phyloP scores from a whole-genome alignment of 2,797 vertebrate species.

The Fistularia commersonii region DNA sequence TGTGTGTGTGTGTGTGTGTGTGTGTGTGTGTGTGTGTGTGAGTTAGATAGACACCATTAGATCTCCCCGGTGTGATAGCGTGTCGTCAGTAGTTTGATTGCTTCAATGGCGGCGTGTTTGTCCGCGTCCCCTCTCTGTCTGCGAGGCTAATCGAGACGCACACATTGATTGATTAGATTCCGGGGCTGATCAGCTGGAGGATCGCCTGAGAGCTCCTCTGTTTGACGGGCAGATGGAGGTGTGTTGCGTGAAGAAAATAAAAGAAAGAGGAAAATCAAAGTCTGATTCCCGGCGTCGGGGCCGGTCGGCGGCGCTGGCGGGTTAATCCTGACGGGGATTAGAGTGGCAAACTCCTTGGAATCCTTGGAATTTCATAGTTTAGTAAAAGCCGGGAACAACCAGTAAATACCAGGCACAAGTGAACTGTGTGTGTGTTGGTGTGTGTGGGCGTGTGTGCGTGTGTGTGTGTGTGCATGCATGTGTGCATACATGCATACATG shows the following conservation, averaged over 20 bases:
- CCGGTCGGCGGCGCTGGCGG: too few relatives aligned
- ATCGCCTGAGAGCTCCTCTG: too few relatives aligned
- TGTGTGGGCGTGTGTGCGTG: constrained; percentile 16
- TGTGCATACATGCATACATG: constrained; percentile 4
- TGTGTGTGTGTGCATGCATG: constrained; percentile 7
- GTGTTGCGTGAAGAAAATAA: not conserved
- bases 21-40: constrained; percentile 2
- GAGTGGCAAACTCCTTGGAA: constrained; percentile 64
- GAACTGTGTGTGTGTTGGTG: constrained; percentile 25
- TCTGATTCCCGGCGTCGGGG: not conserved
- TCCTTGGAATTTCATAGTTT: constrained; percentile 69
- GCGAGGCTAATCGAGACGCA: too few relatives aligned
- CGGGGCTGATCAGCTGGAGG: constrained; percentile 55
- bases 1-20: constrained; percentile 10
- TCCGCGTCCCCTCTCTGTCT: constrained; percentile 15
- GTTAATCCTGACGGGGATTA: constrained; percentile 69
- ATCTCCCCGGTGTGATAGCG: constrained; percentile 17
- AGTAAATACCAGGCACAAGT: constrained; percentile 57
- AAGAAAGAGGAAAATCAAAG: not conserved
- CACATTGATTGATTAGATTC: constrained; percentile 54
- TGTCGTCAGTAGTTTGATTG: constrained; percentile 41
- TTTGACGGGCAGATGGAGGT: not conserved
- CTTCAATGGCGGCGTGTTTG: constrained; percentile 34
- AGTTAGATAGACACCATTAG: not conserved
- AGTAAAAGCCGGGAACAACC: constrained; percentile 56